Base-by-base conservation (phyloP, 2,113 vertebrate genomes). In the Sapajus apella region DNA sequence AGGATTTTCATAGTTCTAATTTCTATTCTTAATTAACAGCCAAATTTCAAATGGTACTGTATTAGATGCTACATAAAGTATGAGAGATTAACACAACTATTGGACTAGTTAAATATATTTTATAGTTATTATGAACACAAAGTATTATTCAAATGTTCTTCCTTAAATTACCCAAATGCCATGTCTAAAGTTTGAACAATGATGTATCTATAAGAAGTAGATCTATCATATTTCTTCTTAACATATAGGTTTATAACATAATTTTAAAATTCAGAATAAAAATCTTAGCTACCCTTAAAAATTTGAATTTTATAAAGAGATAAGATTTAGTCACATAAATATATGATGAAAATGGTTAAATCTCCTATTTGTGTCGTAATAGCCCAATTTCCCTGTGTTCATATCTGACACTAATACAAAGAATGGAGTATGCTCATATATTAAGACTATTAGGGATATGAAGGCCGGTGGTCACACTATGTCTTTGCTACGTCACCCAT, bases 61-160 rank as follows among this genome's bases (percentile, higher is more conserved):
- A 56, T 70, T 55, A 95, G 58, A 50, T 72, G 32, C 70, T 89
- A 77, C 10, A 37, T 91, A 66, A 95, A 55, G 12, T 55, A 96
- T 72, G n/a, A 91, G 77, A 95, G 45, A 89, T 3, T 32, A 27
- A 93, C 83, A 96, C n/a, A 55, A 77, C 32, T 68, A 56, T 20
- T 96, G 20, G 13, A 76, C n/a, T 81, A 88, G 32, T 6, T 87
- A 87, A 76, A 55, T 92, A 79, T 80, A 68, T 75, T 95, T 92
- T 77, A 79, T 94, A 94, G 94, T 92, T 82, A 87, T n/a, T 88
- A 47, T 80, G 92, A 96, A 95, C 27, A 95, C 37, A 83, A 90
- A 94, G 18, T 86, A 96, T 79, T 81, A 83, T 52, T 83, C 17
- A 40, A 95, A 90, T 88, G 21, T 81, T 96, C 11, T 96, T 94